Percentiles rank a stretch among this genome's conserved stretches.
Evolutionary conservation across 2,888 invertebrate genomes (phyloP).

Genomic region (Tigriopus californicus): DNA sequence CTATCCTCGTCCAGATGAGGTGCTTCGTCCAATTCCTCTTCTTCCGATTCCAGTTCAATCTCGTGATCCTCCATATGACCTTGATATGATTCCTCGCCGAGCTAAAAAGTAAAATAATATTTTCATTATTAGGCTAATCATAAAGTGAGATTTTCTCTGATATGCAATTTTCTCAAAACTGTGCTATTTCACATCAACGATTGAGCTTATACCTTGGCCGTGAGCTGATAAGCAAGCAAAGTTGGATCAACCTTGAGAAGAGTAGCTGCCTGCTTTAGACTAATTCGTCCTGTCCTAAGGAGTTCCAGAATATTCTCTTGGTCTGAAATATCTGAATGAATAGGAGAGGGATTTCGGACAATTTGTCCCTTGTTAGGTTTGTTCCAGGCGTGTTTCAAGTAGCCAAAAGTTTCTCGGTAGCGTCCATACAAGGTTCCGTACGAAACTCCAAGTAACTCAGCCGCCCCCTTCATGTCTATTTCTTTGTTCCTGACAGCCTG

Average conservation of each 20-base stretch:
- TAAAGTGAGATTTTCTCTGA: no score
- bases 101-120: no score
- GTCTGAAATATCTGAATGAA: not conserved
- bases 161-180: no score
- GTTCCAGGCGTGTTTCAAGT: conserved; percentile 14
- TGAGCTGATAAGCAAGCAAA: conserved; percentile 6
- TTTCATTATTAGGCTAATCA: no score
- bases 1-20: no score
- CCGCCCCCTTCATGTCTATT: conserved; percentile 80
- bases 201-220: conserved; percentile 4
- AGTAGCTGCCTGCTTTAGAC: conserved; percentile 7
- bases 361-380: not conserved
- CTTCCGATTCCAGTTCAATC: no score
- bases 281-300: conserved; percentile 4
- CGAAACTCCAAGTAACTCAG: conserved; percentile 69
- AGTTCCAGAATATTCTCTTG: not conserved
- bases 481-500: conserved; percentile 62
- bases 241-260: conserved; percentile 9
- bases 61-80: no score
- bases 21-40: no score
- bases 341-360: not conserved
- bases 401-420: conserved; percentile 32
- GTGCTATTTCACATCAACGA: no score
- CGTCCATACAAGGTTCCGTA: conserved; percentile 76
- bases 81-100: no score